Evolutionary conservation across 92 coral and sea anemone species (phyloP), one percentile per base, ranked within the genome.

Genomic region (Porites lobata): DNA sequence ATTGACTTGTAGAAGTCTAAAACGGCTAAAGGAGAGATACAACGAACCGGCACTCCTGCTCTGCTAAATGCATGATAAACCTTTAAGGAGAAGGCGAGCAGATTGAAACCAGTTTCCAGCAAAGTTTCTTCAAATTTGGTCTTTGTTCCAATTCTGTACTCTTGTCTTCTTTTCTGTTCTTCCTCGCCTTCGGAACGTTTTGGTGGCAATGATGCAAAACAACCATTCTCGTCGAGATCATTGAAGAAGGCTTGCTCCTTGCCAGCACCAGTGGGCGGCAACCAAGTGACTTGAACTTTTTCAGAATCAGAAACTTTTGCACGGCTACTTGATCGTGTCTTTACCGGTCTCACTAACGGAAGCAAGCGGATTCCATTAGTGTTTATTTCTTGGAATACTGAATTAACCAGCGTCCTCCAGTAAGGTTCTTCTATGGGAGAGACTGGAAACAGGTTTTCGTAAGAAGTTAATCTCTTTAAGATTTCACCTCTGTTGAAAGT

Each of bases 41-140:
- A 56, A 22, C 67, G 11, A 7, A 72, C 90, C 2, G 84, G 75
- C 43, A 94, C 86, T 4, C 72, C 81, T 1, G 97, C 86, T 1
- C 56, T 21, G 52, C 0, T 50, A 64, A 94, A 80, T 1, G 82
- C 69, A 0, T 71, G 6, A 67, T 57, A 85, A 5, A 89, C 71
- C 1, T 58, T 10, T 24, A 82, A 59, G 11, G 96, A 92, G 43
- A 89, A 54, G 7, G 59, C 71, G 1, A 92, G 84, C 17, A 94
- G 79, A 53, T 94, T 94, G 32, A 94, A 83, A 1, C 95, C 95
- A 19, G 90, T 71, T 32, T 75, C 77, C n/a, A 92, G 92, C 18
- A 94, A 79, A 66, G 78, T 81, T 68, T 84, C 88, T 51, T 86
- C 69, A 9, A 90, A 50, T 56, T 32, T 13, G 0, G 22, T 58